These are phyloP conservation scores for Gryllus bimaculatus DNA, from an alignment of 1,140 invertebrate genomes.

Conservation along the genomic window DNA sequence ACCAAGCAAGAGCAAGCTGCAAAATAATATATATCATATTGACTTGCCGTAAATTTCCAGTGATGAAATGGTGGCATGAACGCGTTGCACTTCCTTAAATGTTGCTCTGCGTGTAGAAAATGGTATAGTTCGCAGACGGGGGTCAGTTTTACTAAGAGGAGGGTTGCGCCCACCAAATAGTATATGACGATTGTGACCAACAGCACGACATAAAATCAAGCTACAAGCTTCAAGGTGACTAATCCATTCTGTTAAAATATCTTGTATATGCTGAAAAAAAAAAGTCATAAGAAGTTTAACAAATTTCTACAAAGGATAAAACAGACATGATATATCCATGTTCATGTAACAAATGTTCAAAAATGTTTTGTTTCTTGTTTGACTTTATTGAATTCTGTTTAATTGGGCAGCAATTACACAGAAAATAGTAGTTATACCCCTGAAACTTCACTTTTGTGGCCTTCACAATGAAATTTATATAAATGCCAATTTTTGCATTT, in stretches of 20 bases:
- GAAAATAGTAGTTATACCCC: too few relatives aligned
- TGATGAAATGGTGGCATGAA: constrained; percentile 59
- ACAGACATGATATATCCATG: too few relatives aligned
- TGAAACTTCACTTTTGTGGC: too few relatives aligned
- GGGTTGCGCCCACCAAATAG: constrained; percentile 68
- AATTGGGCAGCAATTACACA: too few relatives aligned
- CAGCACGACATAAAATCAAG: constrained; percentile 70
- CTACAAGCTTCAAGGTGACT: constrained; percentile 54
- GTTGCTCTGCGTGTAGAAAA: constrained; percentile 75
- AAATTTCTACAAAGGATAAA: background rate
- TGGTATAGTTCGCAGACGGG: constrained; percentile 60
- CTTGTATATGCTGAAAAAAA: constrained; percentile 64
- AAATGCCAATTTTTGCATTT: too few relatives aligned
- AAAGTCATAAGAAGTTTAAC: constrained; percentile 15
- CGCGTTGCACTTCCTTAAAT: constrained; percentile 68
- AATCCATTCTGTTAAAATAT: constrained; percentile 60
- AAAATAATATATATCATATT: too few relatives aligned
- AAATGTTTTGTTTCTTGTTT: too few relatives aligned
- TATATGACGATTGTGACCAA: constrained; percentile 60
- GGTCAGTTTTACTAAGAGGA: constrained; percentile 52
- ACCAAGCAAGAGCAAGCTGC: too few relatives aligned
- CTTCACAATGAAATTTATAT: too few relatives aligned
- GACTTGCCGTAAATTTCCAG: constrained; percentile 62
- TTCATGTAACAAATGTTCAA: too few relatives aligned
- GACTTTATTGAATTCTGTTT: too few relatives aligned